Evolutionary conservation across 2,797 vertebrate species (phyloP), one percentile per base, ranked within the genome.

Genomic region (Varecia variegata): DNA sequence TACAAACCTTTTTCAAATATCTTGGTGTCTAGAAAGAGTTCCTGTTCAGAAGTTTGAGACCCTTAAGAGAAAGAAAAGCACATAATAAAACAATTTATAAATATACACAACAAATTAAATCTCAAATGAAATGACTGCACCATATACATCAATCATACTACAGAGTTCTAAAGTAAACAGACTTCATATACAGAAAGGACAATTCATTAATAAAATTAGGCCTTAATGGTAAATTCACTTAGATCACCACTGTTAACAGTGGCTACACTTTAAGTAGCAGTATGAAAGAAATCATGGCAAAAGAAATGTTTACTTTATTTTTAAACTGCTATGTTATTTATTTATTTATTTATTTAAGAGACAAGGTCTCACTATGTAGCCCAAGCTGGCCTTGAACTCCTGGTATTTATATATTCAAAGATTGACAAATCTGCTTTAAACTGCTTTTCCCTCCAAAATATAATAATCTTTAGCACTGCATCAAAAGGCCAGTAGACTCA

Each of bases 1-100:
- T 90, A 98, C 98, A 97, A 92, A 99, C 98, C 98, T 98, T 98
- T 99, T 97, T 99, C 98, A 98, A 99, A 99, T 98, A 99, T 98
- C 97, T 99, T 99, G 84, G 98, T 98, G 68, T 99, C 98, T 97
- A 99, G 95, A 97, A 99, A 99, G 18, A 99, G 98, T 81, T 99
- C 98, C 1, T 99, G 98, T 88, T 99, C 98, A 9, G 98, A 99
- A 52, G 98, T 98, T 74, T 99, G 98, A 84, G 98, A 99, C 68
- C 98, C 98, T 99, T 97, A 67, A 94, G 96, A 90, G 94, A 95
- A 97, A 98, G 90, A 93, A 97, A 93, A 81, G 94, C 81, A 86
- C 60, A 83, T 25, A 96, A 90, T 81, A 84, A 79, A 74, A 84
- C 30, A 84, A 90, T 45, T 88, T 94, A 58, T 30, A 89, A 30